Percentiles rank a stretch among this genome's conserved stretches.
These are phyloP conservation scores for Strix uralensis DNA, from an alignment of 2,113 vertebrate genomes.

Conservation along the genomic window DNA sequence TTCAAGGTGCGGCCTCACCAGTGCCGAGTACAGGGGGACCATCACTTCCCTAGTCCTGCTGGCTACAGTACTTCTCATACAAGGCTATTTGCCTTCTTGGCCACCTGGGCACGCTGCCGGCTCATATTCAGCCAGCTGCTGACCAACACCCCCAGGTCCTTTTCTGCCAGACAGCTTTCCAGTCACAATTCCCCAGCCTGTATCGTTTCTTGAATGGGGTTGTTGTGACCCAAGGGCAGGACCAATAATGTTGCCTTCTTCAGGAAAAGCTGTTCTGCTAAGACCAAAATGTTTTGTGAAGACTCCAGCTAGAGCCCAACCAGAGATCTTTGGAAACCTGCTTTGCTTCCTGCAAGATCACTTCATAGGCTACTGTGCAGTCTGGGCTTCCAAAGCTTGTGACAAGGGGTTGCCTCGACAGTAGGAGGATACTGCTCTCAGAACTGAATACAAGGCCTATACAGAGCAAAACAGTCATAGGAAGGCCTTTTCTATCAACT, in stretches of 20 bases:
- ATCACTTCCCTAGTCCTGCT: background rate
- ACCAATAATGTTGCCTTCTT: background rate
- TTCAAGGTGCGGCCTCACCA: fast-evolving
- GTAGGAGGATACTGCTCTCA: background rate
- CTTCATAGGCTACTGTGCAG: background rate
- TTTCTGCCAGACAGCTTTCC: background rate
- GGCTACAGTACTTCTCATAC: background rate
- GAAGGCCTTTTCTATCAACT: background rate
- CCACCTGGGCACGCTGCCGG: background rate
- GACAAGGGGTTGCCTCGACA: background rate
- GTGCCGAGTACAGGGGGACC: fast-evolving
- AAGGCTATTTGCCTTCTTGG: background rate
- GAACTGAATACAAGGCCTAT: background rate
- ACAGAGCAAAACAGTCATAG: background rate
- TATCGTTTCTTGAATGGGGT: fast-evolving
- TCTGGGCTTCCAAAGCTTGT: background rate
- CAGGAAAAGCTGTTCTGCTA: background rate
- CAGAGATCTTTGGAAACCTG: background rate
- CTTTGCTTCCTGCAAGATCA: background rate
- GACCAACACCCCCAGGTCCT: background rate
- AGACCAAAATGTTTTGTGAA: background rate
- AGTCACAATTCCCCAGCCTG: background rate
- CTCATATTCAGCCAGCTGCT: fast-evolving
- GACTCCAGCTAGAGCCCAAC: background rate
- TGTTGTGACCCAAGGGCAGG: background rate